Percentiles rank a stretch among this genome's conserved stretches.
Evolutionary conservation across 2,888 invertebrate species (phyloP).

Genomic region (Macaria liturata): DNA sequence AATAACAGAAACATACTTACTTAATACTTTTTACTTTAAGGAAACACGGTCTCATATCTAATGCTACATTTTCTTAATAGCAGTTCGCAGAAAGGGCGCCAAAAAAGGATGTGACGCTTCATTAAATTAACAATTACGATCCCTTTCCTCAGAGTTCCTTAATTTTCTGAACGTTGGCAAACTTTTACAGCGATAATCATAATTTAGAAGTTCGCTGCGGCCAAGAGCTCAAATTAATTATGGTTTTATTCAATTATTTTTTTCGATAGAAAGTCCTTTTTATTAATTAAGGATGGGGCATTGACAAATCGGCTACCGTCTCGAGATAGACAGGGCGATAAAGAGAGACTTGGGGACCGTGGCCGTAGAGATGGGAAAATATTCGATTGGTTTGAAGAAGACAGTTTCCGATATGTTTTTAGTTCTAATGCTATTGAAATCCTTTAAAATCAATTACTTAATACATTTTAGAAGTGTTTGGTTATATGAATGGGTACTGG

Average conservation of each 20-base stretch:
- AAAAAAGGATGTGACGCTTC: constrained; percentile 32
- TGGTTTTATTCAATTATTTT: constrained; percentile 72
- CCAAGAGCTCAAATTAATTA: constrained; percentile 68
- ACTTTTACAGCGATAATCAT: constrained; percentile 51
- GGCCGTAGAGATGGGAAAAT: constrained; percentile 26
- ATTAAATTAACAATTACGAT: constrained; percentile 41
- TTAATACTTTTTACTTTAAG: too few relatives aligned
- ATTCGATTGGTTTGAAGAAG: too few relatives aligned
- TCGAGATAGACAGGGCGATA: constrained; percentile 74
- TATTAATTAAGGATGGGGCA: constrained; percentile 79
- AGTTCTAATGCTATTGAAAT: too few relatives aligned
- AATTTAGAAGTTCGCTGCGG: constrained; percentile 32
- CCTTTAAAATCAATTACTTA: too few relatives aligned
- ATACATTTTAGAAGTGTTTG: too few relatives aligned
- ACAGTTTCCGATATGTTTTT: too few relatives aligned
- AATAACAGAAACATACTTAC: too few relatives aligned
- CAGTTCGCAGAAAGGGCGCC: neutral
- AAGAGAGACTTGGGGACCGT: constrained; percentile 42
- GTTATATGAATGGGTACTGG: too few relatives aligned
- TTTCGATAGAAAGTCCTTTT: constrained; percentile 60
- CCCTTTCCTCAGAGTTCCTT: constrained; percentile 42
- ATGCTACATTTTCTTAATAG: too few relatives aligned
- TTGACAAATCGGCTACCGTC: constrained; percentile 80
- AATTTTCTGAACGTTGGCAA: constrained; percentile 49
- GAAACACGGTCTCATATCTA: too few relatives aligned